Conservation (phyloP, 2,113 vertebrate species). For the Poeciliopsis prolifica region DNA sequence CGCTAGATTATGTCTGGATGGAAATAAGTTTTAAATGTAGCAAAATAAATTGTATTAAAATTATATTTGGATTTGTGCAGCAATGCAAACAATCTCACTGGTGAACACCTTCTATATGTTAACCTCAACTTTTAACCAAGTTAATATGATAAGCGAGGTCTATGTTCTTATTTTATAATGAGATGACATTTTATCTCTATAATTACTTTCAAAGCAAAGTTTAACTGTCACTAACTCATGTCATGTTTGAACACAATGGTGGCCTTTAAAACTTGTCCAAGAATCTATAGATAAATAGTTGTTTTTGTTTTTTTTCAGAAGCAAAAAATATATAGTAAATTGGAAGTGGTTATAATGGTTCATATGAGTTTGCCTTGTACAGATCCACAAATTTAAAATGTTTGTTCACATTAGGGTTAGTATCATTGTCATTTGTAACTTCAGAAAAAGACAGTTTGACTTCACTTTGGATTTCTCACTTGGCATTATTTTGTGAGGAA, state of each 20-base stretch:
- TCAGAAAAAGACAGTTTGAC: constrained; percentile 35
- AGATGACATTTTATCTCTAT: too few relatives aligned
- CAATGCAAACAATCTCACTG: not conserved
- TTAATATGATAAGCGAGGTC: too few relatives aligned
- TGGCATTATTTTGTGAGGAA: constrained; percentile 33
- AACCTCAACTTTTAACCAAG: too few relatives aligned
- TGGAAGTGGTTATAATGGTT: not conserved
- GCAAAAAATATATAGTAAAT: not conserved
- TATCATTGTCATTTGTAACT: constrained; percentile 2
- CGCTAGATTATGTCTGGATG: not conserved
- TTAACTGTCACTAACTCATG: not conserved
- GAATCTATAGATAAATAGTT: too few relatives aligned
- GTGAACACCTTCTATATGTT: not conserved
- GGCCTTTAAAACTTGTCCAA: too few relatives aligned
- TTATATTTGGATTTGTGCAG: not conserved
- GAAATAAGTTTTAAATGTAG: not conserved
- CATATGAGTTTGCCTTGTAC: not conserved
- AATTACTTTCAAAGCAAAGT: not conserved
- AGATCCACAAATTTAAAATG: not conserved
- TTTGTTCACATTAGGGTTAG: constrained; percentile 5
- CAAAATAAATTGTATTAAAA: not conserved
- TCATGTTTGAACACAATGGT: not conserved
- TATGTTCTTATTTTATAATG: too few relatives aligned
- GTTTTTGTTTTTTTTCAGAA: not conserved
- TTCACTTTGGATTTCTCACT: constrained; percentile 45